phyloP scores from a whole-genome alignment of 1,140 invertebrate genomes.

The Dreissena rostriformis region DNA sequence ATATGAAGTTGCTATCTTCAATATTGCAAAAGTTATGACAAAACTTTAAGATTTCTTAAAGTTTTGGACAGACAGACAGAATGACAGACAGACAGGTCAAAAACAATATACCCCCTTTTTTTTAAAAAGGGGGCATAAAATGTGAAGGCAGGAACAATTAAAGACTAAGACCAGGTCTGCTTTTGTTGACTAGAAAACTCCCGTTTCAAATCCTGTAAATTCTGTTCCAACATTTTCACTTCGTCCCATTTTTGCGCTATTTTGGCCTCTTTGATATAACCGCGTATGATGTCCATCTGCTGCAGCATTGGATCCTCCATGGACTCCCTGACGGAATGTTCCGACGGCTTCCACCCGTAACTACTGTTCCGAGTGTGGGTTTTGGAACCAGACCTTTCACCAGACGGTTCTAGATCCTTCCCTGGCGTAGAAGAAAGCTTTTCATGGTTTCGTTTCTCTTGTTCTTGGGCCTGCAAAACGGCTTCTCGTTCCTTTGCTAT shows the following conservation, averaged over 20 bases:
- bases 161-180: slow-evolving; percentile 58
- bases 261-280: slow-evolving; percentile 95
- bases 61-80: no score
- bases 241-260: slow-evolving; percentile 84
- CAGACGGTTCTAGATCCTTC: slow-evolving; percentile 44
- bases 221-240: slow-evolving; percentile 89
- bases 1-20: no score
- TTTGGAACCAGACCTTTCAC: slow-evolving; percentile 50
- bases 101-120: no score
- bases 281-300: slow-evolving; percentile 96
- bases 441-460: slow-evolving; percentile 62
- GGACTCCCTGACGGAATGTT: slow-evolving; percentile 79
- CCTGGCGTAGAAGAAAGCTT: slow-evolving; percentile 1
- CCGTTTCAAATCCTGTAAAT: slow-evolving; percentile 92
- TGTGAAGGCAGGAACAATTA: no score
- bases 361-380: slow-evolving; percentile 22
- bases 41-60: no score
- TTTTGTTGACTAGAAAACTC: slow-evolving; percentile 85
- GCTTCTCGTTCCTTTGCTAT: slow-evolving; percentile 78
- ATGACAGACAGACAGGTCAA: no score
- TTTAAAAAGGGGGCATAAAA: no score
- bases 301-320: slow-evolving; percentile 90
- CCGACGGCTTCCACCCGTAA: slow-evolving; percentile 78
- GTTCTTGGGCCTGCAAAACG: slow-evolving; percentile 73
- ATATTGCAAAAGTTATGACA: no score